Percentiles rank a stretch among this genome's conserved stretches.
phyloP scores from a whole-genome alignment of 2,797 vertebrate genomes.

The Muscicapa comitata region DNA sequence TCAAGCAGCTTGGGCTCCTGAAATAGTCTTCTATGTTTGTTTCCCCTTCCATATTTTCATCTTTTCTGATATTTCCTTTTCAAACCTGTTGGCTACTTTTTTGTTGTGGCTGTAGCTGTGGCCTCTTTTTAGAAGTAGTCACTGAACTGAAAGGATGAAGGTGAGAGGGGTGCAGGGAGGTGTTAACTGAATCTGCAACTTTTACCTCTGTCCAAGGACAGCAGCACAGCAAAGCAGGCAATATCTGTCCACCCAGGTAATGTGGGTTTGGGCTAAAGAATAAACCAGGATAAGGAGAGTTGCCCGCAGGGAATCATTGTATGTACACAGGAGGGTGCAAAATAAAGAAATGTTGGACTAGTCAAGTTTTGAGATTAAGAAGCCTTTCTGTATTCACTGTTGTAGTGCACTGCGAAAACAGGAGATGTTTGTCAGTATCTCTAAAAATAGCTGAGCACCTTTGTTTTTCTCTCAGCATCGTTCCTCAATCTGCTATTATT shows the following conservation, averaged over 20 bases:
- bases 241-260: accelerated
- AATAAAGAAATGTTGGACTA: not conserved
- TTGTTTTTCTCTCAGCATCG: not conserved
- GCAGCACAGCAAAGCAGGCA: not conserved
- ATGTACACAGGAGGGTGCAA: not conserved
- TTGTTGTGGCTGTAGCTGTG: not conserved
- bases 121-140: not conserved
- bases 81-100: not conserved
- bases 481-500: not conserved
- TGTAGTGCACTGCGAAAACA: not conserved
- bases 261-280: not conserved
- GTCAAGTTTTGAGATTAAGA: not conserved
- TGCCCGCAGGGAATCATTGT: not conserved
- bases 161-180: not conserved
- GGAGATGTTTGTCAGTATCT: not conserved
- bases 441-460: not conserved
- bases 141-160: not conserved
- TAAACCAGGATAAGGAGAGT: not conserved
- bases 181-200: not conserved
- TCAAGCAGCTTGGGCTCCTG: not conserved
- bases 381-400: accelerated
- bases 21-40: not conserved
- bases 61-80: not conserved
- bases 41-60: not conserved
- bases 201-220: not conserved